Conservation (phyloP, 1,140 invertebrate genomes). For the Aphis craccivora region DNA sequence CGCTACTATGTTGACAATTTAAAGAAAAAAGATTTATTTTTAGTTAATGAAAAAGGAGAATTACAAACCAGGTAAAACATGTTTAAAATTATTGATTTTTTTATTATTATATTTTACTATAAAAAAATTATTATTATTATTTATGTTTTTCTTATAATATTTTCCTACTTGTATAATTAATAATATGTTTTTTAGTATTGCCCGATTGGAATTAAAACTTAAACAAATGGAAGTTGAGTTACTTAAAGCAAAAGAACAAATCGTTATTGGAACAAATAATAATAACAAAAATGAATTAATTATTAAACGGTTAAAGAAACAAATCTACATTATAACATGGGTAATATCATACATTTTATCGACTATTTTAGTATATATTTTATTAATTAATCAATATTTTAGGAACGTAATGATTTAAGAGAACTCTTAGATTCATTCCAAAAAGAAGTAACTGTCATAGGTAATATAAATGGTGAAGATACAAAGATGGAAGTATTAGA, state of each 20-base stretch:
- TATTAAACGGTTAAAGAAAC: slow-evolving; percentile 61
- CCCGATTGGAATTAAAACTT: slow-evolving; percentile 60
- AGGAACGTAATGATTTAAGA: slow-evolving; percentile 62
- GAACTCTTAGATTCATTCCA: slow-evolving; percentile 62
- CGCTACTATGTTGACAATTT: slow-evolving; percentile 58
- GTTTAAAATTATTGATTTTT: not conserved
- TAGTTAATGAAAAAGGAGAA: slow-evolving; percentile 45
- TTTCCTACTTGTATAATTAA: not conserved
- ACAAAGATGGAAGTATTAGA: slow-evolving; percentile 61
- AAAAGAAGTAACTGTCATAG: slow-evolving; percentile 62
- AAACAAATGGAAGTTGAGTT: slow-evolving; percentile 59
- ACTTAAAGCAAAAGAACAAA: slow-evolving; percentile 57
- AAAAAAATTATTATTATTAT: not conserved
- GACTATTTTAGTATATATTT: not conserved
- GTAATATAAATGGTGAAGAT: slow-evolving; percentile 54
- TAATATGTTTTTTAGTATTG: slow-evolving; percentile 43
- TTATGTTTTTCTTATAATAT: not conserved
- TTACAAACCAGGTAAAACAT: slow-evolving; percentile 41
- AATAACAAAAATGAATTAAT: slow-evolving; percentile 56
- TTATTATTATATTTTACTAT: not conserved
- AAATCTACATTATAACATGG: slow-evolving; percentile 59
- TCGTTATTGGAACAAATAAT: slow-evolving; percentile 59
- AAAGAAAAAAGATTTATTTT: slow-evolving; percentile 26
- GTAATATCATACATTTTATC: slow-evolving; percentile 44
- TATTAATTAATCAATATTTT: slow-evolving; percentile 36